Evolutionary conservation across 2,888 invertebrate genomes (phyloP).

Genomic region (Allygus modestus): DNA sequence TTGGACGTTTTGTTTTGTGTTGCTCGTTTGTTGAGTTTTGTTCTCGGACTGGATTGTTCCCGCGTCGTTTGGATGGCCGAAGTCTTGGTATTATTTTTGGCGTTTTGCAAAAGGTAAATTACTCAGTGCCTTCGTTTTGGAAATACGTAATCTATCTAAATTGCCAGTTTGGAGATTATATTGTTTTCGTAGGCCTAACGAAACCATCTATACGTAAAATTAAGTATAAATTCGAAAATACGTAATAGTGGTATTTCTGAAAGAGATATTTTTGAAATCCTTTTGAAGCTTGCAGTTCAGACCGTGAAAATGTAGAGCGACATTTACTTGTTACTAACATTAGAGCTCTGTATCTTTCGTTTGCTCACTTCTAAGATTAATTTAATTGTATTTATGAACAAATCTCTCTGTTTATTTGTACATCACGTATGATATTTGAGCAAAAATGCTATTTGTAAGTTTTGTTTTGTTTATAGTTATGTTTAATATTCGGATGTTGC

Average conservation of each 20-base stretch:
- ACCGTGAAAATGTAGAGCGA: constrained; percentile 36
- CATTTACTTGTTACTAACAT: constrained; percentile 10
- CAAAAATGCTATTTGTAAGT: constrained; percentile 40
- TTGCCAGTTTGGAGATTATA: constrained; percentile 39
- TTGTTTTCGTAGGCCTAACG: constrained; percentile 46
- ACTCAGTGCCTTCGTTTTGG: constrained; percentile 58
- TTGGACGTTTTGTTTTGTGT: constrained; percentile 42
- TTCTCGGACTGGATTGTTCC: constrained; percentile 12
- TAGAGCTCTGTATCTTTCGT: constrained; percentile 1
- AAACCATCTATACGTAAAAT: constrained; percentile 59
- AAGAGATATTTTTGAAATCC: constrained; percentile 47
- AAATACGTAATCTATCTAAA: constrained; percentile 57
- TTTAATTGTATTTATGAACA: constrained; percentile 6
- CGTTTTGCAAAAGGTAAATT: constrained; percentile 47
- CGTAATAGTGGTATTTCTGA: constrained; percentile 51
- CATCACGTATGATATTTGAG: not conserved
- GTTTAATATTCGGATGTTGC: constrained; percentile 50
- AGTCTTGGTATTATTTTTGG: constrained; percentile 45
- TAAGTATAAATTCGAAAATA: constrained; percentile 54
- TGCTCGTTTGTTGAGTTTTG: constrained; percentile 48
- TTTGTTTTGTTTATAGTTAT: constrained; percentile 58
- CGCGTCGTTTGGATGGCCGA: constrained; percentile 5
- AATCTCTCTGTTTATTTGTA: constrained; percentile 43
- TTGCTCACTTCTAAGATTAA: constrained; percentile 38
- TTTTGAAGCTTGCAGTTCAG: constrained; percentile 42